Evolutionary conservation across 2,888 invertebrate genomes (phyloP).

Genomic region (Pycnomerus fuliginosus): DNA sequence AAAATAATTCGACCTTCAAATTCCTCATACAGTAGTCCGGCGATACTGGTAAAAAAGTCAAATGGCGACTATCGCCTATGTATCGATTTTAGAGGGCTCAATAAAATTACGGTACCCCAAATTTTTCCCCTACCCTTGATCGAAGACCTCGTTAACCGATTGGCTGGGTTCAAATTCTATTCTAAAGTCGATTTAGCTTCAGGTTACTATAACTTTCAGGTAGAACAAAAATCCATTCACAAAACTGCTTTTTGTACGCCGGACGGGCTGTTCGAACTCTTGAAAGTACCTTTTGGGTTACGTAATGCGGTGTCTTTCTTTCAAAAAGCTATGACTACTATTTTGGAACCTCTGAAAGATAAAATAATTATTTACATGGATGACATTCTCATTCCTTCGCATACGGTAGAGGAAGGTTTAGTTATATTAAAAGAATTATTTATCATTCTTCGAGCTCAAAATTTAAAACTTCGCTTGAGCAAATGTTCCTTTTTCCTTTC

Average conservation of each 20-base stretch:
- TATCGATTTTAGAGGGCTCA: slow-evolving; percentile 22
- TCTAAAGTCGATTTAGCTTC: slow-evolving; percentile 28
- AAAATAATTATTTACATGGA: slow-evolving; percentile 13
- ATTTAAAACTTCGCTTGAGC: slow-evolving; percentile 1
- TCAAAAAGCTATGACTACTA: slow-evolving; percentile 11
- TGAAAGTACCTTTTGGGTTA: neutral
- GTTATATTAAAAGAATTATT: slow-evolving; percentile 1
- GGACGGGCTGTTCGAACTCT: neutral
- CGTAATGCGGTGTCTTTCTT: slow-evolving; percentile 12
- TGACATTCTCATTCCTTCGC: slow-evolving; percentile 16
- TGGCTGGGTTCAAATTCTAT: slow-evolving; percentile 22
- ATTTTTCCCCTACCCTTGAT: slow-evolving; percentile 20
- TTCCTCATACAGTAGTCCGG: slow-evolving; percentile 3
- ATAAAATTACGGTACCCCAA: slow-evolving; percentile 14
- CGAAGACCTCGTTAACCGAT: slow-evolving; percentile 21
- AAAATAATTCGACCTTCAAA: neutral
- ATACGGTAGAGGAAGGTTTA: slow-evolving; percentile 15
- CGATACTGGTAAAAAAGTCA: slow-evolving; percentile 8
- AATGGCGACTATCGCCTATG: slow-evolving; percentile 2
- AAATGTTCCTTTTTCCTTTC: slow-evolving; percentile 2
- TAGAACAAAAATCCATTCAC: slow-evolving; percentile 27
- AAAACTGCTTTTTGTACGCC: slow-evolving; percentile 32
- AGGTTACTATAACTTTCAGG: slow-evolving; percentile 37
- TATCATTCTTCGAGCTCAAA: neutral
- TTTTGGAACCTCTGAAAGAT: slow-evolving; percentile 5